These are phyloP conservation scores for Istiophorus platypterus DNA, from an alignment of 2,113 vertebrate species.

Conservation along the genomic window DNA sequence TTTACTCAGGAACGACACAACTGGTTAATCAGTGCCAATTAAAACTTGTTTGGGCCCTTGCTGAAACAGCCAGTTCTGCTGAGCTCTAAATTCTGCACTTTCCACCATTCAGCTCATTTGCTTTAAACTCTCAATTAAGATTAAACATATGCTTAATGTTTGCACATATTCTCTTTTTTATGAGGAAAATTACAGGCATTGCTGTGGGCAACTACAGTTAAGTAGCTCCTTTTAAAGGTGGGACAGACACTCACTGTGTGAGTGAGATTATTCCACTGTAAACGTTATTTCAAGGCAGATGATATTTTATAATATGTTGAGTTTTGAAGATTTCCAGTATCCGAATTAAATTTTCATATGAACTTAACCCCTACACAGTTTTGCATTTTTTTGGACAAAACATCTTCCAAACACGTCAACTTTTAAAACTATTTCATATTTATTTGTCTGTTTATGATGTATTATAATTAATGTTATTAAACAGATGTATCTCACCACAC, in stretches of 20 bases:
- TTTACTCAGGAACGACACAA: conserved; percentile 44
- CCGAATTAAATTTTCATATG: neutral
- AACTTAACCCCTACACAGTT: neutral
- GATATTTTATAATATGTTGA: neutral
- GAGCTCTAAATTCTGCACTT: conserved; percentile 34
- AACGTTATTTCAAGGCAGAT: neutral
- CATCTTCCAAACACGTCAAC: neutral
- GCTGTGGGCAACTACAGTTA: conserved; percentile 24
- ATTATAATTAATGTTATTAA: neutral
- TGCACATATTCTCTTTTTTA: conserved; percentile 32
- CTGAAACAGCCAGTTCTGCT: conserved; percentile 40
- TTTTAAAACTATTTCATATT: neutral
- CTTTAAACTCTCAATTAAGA: conserved; percentile 47
- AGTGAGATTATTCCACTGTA: neutral
- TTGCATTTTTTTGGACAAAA: neutral
- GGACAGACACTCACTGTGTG: neutral
- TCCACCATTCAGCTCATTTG: conserved; percentile 36
- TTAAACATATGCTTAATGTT: conserved; percentile 52
- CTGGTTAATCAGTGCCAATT: conserved; percentile 40
- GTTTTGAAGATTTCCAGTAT: neutral
- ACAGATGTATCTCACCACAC: neutral
- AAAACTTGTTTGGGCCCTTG: conserved; percentile 25
- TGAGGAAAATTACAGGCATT: conserved; percentile 5
- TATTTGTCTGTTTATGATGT: neutral
- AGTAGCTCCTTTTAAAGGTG: conserved; percentile 22